phyloP scores from a whole-genome alignment of 2,113 vertebrate species.

The Himantopus leucocephalus region DNA sequence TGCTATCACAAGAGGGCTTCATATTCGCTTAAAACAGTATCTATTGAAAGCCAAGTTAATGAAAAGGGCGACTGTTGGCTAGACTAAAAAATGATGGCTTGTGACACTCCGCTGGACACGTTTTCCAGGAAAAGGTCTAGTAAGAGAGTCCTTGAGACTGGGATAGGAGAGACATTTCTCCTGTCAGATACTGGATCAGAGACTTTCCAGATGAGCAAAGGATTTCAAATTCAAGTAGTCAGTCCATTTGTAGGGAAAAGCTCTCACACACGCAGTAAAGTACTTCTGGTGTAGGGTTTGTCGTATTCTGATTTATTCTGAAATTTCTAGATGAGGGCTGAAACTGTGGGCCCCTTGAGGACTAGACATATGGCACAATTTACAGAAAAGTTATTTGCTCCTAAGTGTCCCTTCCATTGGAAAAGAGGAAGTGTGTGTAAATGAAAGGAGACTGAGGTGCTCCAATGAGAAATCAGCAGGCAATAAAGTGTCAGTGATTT shows the following conservation, averaged over 20 bases:
- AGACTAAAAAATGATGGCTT: background rate
- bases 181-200: background rate
- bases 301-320: background rate
- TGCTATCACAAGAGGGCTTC: background rate
- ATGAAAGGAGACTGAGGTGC: slow-evolving; percentile 16
- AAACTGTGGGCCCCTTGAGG: background rate
- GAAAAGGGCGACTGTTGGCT: background rate
- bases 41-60: background rate
- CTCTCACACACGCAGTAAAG: background rate
- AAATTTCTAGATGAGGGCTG: slow-evolving; percentile 20
- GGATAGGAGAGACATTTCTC: background rate
- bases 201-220: background rate
- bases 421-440: slow-evolving; percentile 10
- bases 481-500: slow-evolving; percentile 27
- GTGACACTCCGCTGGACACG: background rate
- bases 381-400: slow-evolving; percentile 17
- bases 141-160: background rate
- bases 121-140: background rate
- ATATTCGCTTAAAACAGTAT: background rate
- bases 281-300: background rate
- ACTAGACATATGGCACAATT: background rate
- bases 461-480: slow-evolving; percentile 42
- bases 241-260: background rate
- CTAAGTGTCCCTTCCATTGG: background rate
- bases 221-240: slow-evolving; percentile 27